Conservation (phyloP, 2,797 vertebrate genomes). For the Aeoliscus strigatus region DNA sequence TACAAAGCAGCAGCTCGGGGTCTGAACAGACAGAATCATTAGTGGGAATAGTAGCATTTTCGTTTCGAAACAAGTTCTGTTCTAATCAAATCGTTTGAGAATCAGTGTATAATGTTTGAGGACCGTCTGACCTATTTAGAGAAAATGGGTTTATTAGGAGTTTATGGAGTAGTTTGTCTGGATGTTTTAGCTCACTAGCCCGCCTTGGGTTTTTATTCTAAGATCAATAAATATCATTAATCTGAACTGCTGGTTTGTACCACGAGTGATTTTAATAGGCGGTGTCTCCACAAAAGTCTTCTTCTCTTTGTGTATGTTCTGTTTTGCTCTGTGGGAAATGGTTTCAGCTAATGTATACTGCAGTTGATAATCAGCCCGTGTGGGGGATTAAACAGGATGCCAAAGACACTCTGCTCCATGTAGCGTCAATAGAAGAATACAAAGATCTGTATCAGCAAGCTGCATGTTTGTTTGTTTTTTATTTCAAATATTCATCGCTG, state of each 20-base stretch:
- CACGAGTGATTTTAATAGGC: constrained; percentile 58
- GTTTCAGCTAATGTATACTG: constrained; percentile 27
- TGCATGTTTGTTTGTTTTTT: constrained; percentile 10
- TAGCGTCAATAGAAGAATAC: constrained; percentile 9
- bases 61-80: constrained; percentile 4
- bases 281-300: constrained; percentile 29
- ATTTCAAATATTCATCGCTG: constrained; percentile 10
- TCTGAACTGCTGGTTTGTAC: constrained; percentile 51
- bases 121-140: constrained; percentile 42
- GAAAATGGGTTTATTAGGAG: constrained; percentile 33
- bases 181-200: constrained; percentile 52
- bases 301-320: constrained; percentile 36
- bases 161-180: constrained; percentile 23
- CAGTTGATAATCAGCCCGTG: constrained; percentile 32
- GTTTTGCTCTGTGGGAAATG: constrained; percentile 35
- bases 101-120: constrained; percentile 11
- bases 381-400: constrained; percentile 29
- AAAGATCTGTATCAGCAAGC: constrained; percentile 15
- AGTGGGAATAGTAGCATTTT: too few species aligned
- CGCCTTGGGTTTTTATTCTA: constrained; percentile 29
- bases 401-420: constrained; percentile 18
- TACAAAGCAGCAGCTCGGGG: constrained; percentile 32
- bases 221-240: constrained; percentile 50
- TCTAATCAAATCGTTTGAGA: too few species aligned
- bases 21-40: constrained; percentile 2